Conservation (phyloP, 1,140 invertebrate species). For the Brachionus koreanus region DNA sequence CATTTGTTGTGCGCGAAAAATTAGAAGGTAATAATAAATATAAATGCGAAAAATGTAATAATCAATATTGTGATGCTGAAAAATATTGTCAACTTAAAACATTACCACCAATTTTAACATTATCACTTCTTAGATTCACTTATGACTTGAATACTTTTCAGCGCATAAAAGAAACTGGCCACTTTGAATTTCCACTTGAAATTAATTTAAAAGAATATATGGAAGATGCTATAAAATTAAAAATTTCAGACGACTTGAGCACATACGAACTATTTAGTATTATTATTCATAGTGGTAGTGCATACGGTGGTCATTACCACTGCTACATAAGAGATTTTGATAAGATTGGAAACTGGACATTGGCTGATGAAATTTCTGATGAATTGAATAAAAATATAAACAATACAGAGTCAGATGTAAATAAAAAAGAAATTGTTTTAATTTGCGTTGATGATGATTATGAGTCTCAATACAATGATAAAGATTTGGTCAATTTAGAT, state of each 20-base stretch:
- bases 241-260: background rate
- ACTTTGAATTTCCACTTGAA: constrained; percentile 49
- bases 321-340: constrained; percentile 57
- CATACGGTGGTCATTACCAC: constrained; percentile 56
- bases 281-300: constrained; percentile 55
- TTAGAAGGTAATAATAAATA: constrained; percentile 56
- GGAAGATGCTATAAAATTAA: constrained; percentile 48
- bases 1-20: constrained; percentile 50
- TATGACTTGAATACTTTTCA: constrained; percentile 53
- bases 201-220: constrained; percentile 53
- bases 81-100: constrained; percentile 52
- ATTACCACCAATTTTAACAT: constrained; percentile 54
- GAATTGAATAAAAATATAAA: constrained; percentile 46
- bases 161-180: constrained; percentile 46
- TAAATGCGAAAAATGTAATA: constrained; percentile 50
- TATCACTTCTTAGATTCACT: constrained; percentile 55
- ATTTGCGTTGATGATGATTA: background rate
- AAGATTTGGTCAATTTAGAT: constrained; percentile 44
- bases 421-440: constrained; percentile 8
- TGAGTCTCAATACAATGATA: background rate
- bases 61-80: constrained; percentile 53
- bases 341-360: constrained; percentile 51
- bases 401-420: background rate
- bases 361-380: constrained; percentile 43
- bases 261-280: constrained; percentile 56